phyloP scores from a whole-genome alignment of 2,113 vertebrate genomes.

The Artemisiospiza belli region DNA sequence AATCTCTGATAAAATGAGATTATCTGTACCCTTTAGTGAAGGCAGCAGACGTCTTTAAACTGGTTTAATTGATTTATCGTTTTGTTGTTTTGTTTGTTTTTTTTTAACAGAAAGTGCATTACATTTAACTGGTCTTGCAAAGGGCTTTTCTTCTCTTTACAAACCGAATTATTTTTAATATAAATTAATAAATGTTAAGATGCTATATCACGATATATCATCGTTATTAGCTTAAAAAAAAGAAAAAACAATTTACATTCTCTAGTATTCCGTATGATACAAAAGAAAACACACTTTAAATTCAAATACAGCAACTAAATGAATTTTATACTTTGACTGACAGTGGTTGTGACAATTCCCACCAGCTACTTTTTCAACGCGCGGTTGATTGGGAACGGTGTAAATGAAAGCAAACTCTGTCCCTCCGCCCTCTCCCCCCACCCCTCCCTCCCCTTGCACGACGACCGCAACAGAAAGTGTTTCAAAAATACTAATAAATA shows the following conservation, averaged over 20 bases:
- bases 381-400: slow-evolving; percentile 56
- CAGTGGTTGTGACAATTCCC: slow-evolving; percentile 68
- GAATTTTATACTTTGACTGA: slow-evolving; percentile 61
- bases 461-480: slow-evolving; percentile 9
- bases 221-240: slow-evolving; percentile 73
- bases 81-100: neutral
- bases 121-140: slow-evolving; percentile 84
- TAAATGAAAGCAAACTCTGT: slow-evolving; percentile 63
- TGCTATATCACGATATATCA: slow-evolving; percentile 73
- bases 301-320: slow-evolving; percentile 76
- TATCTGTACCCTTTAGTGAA: slow-evolving; percentile 66
- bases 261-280: slow-evolving; percentile 82
- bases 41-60: slow-evolving; percentile 71
- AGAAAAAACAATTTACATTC: slow-evolving; percentile 75
- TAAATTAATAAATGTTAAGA: slow-evolving; percentile 89
- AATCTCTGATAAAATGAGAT: slow-evolving; percentile 59
- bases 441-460: neutral
- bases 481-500: slow-evolving; percentile 75
- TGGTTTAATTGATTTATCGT: slow-evolving; percentile 79
- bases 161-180: slow-evolving; percentile 84
- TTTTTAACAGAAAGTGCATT: slow-evolving; percentile 93
- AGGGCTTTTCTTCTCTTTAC: slow-evolving; percentile 83
- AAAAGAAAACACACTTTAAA: slow-evolving; percentile 77
- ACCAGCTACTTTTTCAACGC: slow-evolving; percentile 69
- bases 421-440: neutral